Evolutionary conservation across 2,113 vertebrate species (phyloP).

Genomic region (Tapirus terrestris): DNA sequence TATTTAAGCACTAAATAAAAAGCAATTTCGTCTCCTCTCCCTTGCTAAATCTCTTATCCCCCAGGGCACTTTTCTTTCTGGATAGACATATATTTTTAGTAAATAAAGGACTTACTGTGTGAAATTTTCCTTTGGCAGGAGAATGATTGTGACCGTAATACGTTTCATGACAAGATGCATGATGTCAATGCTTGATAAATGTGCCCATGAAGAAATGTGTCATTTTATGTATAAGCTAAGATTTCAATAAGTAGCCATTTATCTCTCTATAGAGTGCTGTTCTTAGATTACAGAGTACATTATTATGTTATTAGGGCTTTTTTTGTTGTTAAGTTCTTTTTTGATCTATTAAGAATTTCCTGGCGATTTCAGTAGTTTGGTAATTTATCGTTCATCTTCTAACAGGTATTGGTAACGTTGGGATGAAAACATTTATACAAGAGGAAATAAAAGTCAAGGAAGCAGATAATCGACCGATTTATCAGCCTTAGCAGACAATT

Average conservation of each 20-base stretch:
- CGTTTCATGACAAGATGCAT: conserved; percentile 18
- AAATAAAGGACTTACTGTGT: conserved; percentile 58
- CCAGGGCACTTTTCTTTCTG: not conserved
- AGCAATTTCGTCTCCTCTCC: not conserved
- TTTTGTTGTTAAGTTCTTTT: conserved; percentile 72
- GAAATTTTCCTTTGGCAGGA: conserved; percentile 12
- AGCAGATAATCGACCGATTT: conserved; percentile 86
- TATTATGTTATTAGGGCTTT: conserved; percentile 65
- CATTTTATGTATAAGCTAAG: conserved; percentile 48
- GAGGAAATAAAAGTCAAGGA: conserved; percentile 85
- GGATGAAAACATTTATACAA: conserved; percentile 84
- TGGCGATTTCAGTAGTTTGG: conserved; percentile 79
- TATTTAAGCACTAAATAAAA: conserved; percentile 48
- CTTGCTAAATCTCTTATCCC: not conserved
- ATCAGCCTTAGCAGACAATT: conserved; percentile 85
- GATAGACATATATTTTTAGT: conserved; percentile 33
- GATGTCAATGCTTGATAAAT: not conserved
- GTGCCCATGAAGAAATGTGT: conserved; percentile 28
- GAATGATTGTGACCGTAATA: not conserved
- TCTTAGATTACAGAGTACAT: conserved; percentile 53
- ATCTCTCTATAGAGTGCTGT: conserved; percentile 34
- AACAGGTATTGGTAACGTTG: conserved; percentile 77
- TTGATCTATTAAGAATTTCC: conserved; percentile 82
- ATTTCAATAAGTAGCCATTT: conserved; percentile 36
- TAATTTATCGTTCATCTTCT: conserved; percentile 71